Percentiles rank a stretch among this genome's conserved stretches.
Conservation (phyloP, 2,888 invertebrate genomes). For the Anaspis maculata region DNA sequence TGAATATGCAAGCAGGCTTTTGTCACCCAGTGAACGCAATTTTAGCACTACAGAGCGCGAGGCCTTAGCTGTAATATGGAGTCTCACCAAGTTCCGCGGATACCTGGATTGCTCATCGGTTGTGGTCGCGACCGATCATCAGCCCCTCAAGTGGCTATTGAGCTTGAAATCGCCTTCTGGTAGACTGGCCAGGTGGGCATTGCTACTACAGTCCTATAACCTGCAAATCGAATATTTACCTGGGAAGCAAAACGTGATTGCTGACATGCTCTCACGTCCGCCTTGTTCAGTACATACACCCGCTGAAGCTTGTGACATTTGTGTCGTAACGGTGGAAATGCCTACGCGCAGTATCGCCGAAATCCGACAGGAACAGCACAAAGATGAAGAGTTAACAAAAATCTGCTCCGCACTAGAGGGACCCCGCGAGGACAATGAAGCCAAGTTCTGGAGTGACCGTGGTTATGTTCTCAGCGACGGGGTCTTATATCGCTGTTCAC, state of each 20-base stretch:
- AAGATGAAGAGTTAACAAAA: constrained; percentile 14
- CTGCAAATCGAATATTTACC: constrained; percentile 12
- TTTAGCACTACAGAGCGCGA: not conserved
- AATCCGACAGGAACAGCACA: not conserved
- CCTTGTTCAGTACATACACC: not conserved
- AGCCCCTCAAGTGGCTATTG: constrained; percentile 42
- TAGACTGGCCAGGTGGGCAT: constrained; percentile 39
- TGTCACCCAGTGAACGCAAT: not conserved
- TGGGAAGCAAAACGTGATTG: constrained; percentile 12
- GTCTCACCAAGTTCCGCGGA: not conserved
- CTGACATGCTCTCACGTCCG: constrained; percentile 13
- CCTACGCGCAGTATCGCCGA: constrained; percentile 2
- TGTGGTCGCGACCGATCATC: constrained; percentile 35
- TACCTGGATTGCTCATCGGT: not conserved
- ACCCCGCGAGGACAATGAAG: constrained; percentile 3
- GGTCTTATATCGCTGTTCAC: too few species aligned
- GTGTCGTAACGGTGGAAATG: constrained; percentile 18
- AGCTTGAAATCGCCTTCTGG: constrained; percentile 36
- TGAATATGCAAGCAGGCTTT: not conserved
- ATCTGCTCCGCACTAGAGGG: constrained; percentile 18
- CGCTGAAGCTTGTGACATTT: constrained; percentile 5
- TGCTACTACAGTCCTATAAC: constrained; percentile 35
- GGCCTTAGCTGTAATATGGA: not conserved
- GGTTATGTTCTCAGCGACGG: constrained; percentile 13
- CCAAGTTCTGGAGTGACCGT: constrained; percentile 11